Evolutionary conservation across 1,140 invertebrate genomes (phyloP).

Genomic region (Glossosoma conforme): DNA sequence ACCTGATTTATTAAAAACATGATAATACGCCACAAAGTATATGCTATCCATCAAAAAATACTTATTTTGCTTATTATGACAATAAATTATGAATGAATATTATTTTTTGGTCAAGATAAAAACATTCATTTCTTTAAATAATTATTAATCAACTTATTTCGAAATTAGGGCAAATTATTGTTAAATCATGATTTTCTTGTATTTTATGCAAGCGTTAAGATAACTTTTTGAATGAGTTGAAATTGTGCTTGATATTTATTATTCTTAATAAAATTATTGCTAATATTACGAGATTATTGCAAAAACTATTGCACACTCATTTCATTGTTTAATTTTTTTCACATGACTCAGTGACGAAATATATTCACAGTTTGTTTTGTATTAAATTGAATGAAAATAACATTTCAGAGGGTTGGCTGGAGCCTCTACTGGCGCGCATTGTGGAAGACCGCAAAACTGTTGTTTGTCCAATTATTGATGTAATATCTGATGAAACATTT

Average conservation of each 20-base stretch:
- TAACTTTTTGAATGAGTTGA: too few relatives aligned
- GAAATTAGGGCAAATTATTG: too few relatives aligned
- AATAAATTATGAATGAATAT: too few relatives aligned
- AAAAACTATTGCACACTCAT: background rate
- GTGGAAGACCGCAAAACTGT: conserved; percentile 88
- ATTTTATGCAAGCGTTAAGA: too few relatives aligned
- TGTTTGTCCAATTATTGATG: conserved; percentile 97
- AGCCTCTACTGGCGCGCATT: conserved; percentile 84
- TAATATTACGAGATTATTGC: background rate
- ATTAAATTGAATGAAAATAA: conserved; percentile 1
- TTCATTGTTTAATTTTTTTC: background rate
- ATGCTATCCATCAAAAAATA: too few relatives aligned
- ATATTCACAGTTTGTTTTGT: background rate
- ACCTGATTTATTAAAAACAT: too few relatives aligned
- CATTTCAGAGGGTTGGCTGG: conserved; percentile 81
- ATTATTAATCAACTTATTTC: too few relatives aligned
- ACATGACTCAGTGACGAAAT: background rate
- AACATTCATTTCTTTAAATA: too few relatives aligned
- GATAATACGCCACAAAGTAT: too few relatives aligned
- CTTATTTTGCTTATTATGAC: too few relatives aligned
- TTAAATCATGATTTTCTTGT: too few relatives aligned
- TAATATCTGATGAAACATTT: conserved; percentile 96
- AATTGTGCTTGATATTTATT: background rate
- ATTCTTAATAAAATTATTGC: background rate
- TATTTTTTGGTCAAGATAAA: too few relatives aligned